Base-by-base conservation (phyloP, 2,888 invertebrate genomes). In the Troides helena region DNA sequence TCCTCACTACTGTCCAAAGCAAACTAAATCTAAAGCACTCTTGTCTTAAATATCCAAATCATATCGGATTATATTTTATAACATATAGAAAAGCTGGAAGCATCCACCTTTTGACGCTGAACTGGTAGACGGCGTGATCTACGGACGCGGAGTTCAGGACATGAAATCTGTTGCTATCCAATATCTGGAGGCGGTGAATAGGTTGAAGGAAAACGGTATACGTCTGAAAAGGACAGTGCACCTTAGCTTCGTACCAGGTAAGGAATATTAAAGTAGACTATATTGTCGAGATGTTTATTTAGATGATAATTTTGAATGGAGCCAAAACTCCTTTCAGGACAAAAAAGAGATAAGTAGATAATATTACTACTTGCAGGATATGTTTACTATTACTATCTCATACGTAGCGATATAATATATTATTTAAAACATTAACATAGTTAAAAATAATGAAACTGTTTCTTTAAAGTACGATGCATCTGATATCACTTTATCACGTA, bases 81-180 rank as follows among this genome's bases (percentile, higher is more conserved):
- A 17, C 66, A 65, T 83, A 2, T 78, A 97, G 97, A 96, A 98
- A 73, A 95, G 96, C 78, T 99, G 99, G 99, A 96, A 93, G 0
- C 94, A 97, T 84, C 96, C 96, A 18, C 98, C 99, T 0, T 99
- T 99, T 85, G 95, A 94, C 65, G 99, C 98, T 0, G 94, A 95
- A 65, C 95, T 98, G 79, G 96, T 96, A 1, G 92, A 96, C 65
- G 98, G 98, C 0, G 94, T 97, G 71, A 97, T 98, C 75, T 98
- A 94, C 87, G 98, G 95, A 0, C 93, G 98, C 66, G 98, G 98
- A 2, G 91, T 96, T 0, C 97, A 97, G 85, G 98, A 98, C 80
- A 98, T 97, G 97, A 97, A 96, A 86, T 95, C 95, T 71, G 95
- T 96, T 21, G 96, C 94, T 0, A 94, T 96, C 36, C 95, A 96